Evolutionary conservation across 2,113 vertebrate genomes (phyloP).

Genomic region (Calcarius ornatus): DNA sequence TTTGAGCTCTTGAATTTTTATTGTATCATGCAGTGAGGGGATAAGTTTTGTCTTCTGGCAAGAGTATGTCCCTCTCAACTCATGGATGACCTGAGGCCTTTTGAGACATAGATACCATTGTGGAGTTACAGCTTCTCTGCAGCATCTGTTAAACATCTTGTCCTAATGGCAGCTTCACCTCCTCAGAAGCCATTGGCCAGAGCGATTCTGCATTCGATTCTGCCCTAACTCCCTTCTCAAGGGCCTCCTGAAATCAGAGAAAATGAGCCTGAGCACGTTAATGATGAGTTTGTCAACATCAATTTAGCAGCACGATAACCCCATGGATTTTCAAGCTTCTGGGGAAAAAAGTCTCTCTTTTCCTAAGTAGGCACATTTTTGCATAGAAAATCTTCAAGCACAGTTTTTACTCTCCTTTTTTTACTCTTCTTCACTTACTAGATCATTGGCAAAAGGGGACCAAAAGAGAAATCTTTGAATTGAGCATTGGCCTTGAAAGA

Average conservation of each 20-base stretch:
- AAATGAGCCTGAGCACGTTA: accelerated
- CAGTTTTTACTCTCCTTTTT: background rate
- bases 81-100: background rate
- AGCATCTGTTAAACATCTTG: background rate
- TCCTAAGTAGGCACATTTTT: background rate
- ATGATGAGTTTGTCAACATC: background rate
- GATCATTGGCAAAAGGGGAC: background rate
- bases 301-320: background rate
- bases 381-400: background rate
- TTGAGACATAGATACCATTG: background rate
- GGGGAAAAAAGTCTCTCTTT: background rate
- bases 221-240: background rate
- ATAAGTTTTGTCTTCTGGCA: background rate
- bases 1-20: background rate
- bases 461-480: background rate
- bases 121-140: background rate
- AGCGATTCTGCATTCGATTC: background rate
- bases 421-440: background rate
- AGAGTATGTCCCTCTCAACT: background rate
- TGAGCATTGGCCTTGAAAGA: background rate
- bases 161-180: background rate
- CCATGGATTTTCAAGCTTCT: background rate
- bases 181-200: background rate
- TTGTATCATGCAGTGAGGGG: background rate
- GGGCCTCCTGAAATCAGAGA: background rate